Conservation (phyloP, 2,797 vertebrate genomes). For the Syndactyla subalaris region DNA sequence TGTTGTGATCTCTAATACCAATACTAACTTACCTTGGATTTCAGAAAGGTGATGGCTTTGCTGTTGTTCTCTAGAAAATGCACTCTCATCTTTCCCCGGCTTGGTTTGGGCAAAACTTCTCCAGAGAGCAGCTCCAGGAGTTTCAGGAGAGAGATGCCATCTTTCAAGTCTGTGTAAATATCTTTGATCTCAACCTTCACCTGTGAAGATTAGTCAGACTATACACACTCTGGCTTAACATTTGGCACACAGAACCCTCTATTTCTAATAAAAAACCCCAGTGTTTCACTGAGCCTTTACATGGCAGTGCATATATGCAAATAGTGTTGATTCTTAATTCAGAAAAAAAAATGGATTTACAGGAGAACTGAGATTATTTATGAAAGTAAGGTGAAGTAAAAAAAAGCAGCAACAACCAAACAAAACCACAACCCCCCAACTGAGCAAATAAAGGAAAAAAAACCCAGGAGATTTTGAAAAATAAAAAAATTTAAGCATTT, state of each 20-base stretch:
- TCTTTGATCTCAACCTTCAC: conserved; percentile 78
- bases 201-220: conserved; percentile 63
- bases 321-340: neutral
- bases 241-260: neutral
- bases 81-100: conserved; percentile 80
- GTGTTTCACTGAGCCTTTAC: neutral
- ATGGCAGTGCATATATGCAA: too few relatives aligned
- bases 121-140: conserved; percentile 88
- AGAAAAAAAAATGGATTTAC: neutral
- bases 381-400: neutral
- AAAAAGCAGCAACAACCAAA: neutral
- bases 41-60: conserved; percentile 89
- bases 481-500: neutral
- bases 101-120: conserved; percentile 80
- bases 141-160: conserved; percentile 81
- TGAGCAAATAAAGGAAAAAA: neutral
- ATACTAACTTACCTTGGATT: conserved; percentile 79
- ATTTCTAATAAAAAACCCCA: neutral
- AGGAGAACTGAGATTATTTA: neutral
- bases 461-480: neutral
- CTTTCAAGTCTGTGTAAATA: conserved; percentile 85
- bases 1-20: neutral
- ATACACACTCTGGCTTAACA: neutral
- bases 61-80: conserved; percentile 93
- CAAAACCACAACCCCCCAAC: neutral